Conservation (phyloP, 2,888 invertebrate species). For the Punctoribates punctum region DNA sequence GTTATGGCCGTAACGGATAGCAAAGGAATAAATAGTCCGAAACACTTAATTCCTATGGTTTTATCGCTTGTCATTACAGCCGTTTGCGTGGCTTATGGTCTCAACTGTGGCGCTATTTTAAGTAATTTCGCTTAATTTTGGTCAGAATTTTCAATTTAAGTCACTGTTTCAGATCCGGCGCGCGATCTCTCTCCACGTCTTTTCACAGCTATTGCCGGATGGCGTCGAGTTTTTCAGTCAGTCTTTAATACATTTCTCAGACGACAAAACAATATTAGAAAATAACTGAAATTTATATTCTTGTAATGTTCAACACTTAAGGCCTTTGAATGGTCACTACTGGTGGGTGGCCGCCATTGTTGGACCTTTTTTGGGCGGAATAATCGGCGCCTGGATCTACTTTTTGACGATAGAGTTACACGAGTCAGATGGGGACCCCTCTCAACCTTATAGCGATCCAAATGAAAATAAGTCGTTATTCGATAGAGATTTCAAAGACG, state of each 20-base stretch:
- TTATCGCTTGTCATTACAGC: conserved; percentile 54
- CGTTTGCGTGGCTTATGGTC: conserved; percentile 57
- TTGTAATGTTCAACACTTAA: conserved; percentile 37
- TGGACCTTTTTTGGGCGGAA: conserved; percentile 58
- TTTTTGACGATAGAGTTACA: conserved; percentile 49
- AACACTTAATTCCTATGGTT: conserved; percentile 50
- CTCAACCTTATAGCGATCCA: conserved; percentile 1
- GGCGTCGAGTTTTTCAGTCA: conserved; percentile 56
- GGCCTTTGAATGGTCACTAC: conserved; percentile 51
- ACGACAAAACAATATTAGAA: not conserved
- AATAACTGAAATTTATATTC: not conserved
- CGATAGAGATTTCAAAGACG: conserved; percentile 10
- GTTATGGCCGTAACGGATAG: conserved; percentile 57
- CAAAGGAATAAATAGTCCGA: conserved; percentile 54
- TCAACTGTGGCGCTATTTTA: conserved; percentile 60
- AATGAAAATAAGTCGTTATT: conserved; percentile 20
- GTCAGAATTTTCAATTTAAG: not conserved
- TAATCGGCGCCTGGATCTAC: conserved; percentile 58
- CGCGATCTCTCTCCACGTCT: conserved; percentile 60
- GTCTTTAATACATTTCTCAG: conserved; percentile 27
- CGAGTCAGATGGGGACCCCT: not conserved
- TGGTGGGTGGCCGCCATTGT: conserved; percentile 57
- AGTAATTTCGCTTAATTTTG: conserved; percentile 49
- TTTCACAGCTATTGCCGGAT: conserved; percentile 57
- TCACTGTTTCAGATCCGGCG: conserved; percentile 56